These are phyloP conservation scores for Xiphophorus maculatus DNA, from an alignment of 2,113 vertebrate genomes.

Conservation along the genomic window DNA sequence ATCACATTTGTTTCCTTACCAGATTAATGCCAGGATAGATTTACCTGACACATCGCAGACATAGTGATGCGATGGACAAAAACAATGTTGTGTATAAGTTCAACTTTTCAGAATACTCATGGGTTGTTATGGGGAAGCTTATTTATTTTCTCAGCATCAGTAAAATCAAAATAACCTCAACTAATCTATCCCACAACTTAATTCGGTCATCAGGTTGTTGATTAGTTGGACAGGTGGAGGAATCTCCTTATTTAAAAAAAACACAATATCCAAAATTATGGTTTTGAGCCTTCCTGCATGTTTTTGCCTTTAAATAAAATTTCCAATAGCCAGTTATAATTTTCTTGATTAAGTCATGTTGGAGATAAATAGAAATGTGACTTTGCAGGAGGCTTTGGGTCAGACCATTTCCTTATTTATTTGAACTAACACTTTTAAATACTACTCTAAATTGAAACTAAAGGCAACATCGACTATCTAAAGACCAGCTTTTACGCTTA, in stretches of 20 bases:
- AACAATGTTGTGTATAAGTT: no score
- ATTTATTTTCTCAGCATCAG: no score
- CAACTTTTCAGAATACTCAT: no score
- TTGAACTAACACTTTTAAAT: background rate
- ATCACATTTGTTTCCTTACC: background rate
- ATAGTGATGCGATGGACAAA: no score
- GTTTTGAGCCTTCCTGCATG: background rate
- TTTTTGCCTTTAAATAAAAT: background rate
- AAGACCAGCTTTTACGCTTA: background rate
- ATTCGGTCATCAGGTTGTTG: background rate
- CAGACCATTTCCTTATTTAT: no score
- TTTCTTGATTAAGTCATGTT: background rate
- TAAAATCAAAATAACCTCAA: no score
- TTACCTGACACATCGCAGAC: no score
- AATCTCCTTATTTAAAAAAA: background rate
- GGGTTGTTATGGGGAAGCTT: no score
- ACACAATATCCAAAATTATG: background rate
- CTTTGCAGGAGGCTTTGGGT: no score
- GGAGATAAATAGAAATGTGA: no score
- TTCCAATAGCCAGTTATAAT: background rate
- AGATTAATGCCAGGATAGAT: background rate
- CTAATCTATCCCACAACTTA: background rate
- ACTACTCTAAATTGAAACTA: background rate
- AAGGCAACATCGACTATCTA: background rate
- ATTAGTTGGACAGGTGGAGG: background rate